Base-by-base conservation (phyloP, 2,797 vertebrate species). In the Gouania willdenowi region DNA sequence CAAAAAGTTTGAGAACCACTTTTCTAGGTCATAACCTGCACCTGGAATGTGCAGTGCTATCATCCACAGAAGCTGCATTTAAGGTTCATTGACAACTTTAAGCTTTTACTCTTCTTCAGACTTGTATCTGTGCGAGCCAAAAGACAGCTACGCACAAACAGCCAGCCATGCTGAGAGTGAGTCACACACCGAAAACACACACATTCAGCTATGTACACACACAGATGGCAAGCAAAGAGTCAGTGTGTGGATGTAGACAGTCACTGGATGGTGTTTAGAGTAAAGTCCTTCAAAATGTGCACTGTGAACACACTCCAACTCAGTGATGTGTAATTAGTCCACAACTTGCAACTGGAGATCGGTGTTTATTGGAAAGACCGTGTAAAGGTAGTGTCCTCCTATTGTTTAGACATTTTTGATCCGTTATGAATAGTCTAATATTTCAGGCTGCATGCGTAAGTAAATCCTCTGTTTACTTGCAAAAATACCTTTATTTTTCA, bases 181-280 rank as follows among this genome's bases (percentile, higher is more conserved):
- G 57, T 79, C 76, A 77, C 53, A 59, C 66, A 60, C 36, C 28
- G 31, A 33, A 26, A 74, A 70, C 58, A 60, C 60, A 77, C 72
- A 79, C 61, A 60, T 54, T 71, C 49, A 79, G 72, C 70, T 58
- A 59, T 74, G 66, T 70, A 59, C 66, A 71, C 55, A 64, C 65
- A 58, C 73, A 82, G 75, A 79, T 73, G 73, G 71, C 69, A 77
- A 58, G 77, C 68, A 37, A 66, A 48, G 49, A 73, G 39, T 12
- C 48, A 56, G 51, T 20, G 43, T 60, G 37, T 40, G 62, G 62
- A 73, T 65, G 54, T 52, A 73, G 47, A 64, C 53, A 41, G 58
- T 75, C 75, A 2, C 13, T 26, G 20, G 20, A 14, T 38, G 5
- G 1, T 24, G 27, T 8, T 21, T 27, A 75, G 83, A 72, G 66